Evolutionary conservation across 2,888 invertebrate species (phyloP), one percentile per base, ranked within the genome.

Genomic region (Synergus japonicus): DNA sequence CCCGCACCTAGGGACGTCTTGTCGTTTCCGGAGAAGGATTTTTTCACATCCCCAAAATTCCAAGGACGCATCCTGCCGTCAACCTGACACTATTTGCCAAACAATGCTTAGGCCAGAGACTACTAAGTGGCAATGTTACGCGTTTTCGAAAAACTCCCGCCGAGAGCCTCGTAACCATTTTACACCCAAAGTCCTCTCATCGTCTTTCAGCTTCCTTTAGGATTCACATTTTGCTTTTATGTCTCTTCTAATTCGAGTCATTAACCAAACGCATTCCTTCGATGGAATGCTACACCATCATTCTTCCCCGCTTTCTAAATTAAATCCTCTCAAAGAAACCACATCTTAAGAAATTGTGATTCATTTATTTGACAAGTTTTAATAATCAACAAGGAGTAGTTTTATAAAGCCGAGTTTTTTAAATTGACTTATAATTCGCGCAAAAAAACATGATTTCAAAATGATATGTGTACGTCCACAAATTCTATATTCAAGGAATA

Each of bases 51-150:
- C 44, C 79, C 80, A 67, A 76, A 84, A 83, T 87, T 87, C 83
- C 84, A 81, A 84, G 83, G 84, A 85, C 85, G 76, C 81, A 82
- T 81, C 85, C 83, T 82, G 80, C 84, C 83, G 85, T 87, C 84
- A 88, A 87, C 83, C 88, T 87, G 88, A 88, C 88, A 87, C 88
- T 88, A 87, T 88, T 89, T 86, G 83, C 85, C 87, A 89, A 89
- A 89, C 88, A 88, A 88, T 88, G 83, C 83, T 79, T 77, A 78
- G 82, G 83, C 83, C 84, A 83, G 77, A 83, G 86, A 86, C 85
- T 87, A 88, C 87, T 88, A 87, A 89, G 88, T 88, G 87, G 87
- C 86, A 85, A 87, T 88, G 88, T 89, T 88, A 87, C 88, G 88
- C 88, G 86, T 88, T 88, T 88, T 87, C 85, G 85, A 85, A 86